Percentiles rank a stretch among this genome's conserved stretches.
Conservation (phyloP, 2,113 vertebrate genomes). For the Trachemys scripta region DNA sequence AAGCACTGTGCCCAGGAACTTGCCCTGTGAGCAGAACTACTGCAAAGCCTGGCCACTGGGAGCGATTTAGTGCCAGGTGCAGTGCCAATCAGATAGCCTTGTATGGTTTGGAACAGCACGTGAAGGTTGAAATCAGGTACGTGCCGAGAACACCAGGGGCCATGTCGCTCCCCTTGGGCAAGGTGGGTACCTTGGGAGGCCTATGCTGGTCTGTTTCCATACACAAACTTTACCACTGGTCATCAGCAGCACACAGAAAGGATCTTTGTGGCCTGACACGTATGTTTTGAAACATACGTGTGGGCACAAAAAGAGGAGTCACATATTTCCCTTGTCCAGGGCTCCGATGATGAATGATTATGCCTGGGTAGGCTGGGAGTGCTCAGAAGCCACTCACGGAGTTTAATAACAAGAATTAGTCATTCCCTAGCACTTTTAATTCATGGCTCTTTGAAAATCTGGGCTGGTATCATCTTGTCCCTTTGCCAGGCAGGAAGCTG, state of each 20-base stretch:
- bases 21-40: not conserved
- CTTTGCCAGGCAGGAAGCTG: not conserved
- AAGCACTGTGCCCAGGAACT: not conserved
- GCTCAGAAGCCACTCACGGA: not conserved
- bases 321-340: rapidly evolving
- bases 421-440: not conserved
- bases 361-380: not conserved
- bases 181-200: not conserved
- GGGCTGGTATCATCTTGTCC: not conserved
- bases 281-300: not conserved
- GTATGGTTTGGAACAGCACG: not conserved
- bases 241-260: not conserved
- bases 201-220: not conserved
- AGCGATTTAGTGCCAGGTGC: rapidly evolving
- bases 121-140: not conserved
- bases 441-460: not conserved
- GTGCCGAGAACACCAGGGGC: not conserved
- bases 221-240: not conserved
- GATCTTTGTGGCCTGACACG: not conserved
- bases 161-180: rapidly evolving
- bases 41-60: not conserved
- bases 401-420: slow-evolving; percentile 32
- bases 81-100: not conserved
- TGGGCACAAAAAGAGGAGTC: not conserved
- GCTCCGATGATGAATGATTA: not conserved